A percentile compares a stretch with the other conserved stretches of the same genome.
phyloP scores from a whole-genome alignment of 1,140 invertebrate genomes.

The Leptopilina clavipes region DNA sequence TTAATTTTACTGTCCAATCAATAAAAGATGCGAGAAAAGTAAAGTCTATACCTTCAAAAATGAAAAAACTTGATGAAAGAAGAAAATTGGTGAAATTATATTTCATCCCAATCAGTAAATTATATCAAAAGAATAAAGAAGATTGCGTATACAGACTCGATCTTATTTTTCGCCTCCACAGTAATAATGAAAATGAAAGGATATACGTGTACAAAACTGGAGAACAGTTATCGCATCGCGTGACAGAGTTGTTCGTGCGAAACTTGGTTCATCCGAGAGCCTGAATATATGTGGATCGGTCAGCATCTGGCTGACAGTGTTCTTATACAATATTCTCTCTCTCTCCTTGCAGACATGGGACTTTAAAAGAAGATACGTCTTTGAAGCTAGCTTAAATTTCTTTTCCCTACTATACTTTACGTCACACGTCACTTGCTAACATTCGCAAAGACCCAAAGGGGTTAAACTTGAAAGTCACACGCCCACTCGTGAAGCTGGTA shows the following conservation, averaged over 20 bases:
- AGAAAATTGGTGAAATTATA: too few relatives aligned
- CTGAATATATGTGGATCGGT: conserved; percentile 7
- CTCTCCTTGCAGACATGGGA: background rate
- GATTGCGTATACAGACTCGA: too few relatives aligned
- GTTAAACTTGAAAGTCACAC: conserved; percentile 26
- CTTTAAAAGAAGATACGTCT: conserved; percentile 6
- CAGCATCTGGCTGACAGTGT: conserved; percentile 43
- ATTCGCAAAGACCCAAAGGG: background rate
- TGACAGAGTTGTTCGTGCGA: conserved; percentile 46
- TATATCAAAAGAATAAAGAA: background rate
- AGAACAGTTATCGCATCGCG: conserved; percentile 46
- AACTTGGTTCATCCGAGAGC: conserved; percentile 5
- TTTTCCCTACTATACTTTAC: conserved; percentile 29
- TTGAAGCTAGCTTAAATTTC: conserved; percentile 17
- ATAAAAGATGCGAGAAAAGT: too few relatives aligned
- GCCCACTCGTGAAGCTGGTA: conserved; percentile 11
- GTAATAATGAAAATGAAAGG: conserved; percentile 20
- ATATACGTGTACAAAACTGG: background rate
- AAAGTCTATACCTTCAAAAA: too few relatives aligned
- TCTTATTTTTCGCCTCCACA: conserved; percentile 6
- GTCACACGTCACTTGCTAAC: conserved; percentile 12
- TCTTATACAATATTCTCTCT: conserved; percentile 26
- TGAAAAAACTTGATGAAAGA: too few relatives aligned
- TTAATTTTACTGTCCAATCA: too few relatives aligned
- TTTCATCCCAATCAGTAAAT: background rate